Evolutionary conservation across 2,888 invertebrate genomes (phyloP), one percentile per base, ranked within the genome.

Genomic region (Archaeoteleia sp.): DNA sequence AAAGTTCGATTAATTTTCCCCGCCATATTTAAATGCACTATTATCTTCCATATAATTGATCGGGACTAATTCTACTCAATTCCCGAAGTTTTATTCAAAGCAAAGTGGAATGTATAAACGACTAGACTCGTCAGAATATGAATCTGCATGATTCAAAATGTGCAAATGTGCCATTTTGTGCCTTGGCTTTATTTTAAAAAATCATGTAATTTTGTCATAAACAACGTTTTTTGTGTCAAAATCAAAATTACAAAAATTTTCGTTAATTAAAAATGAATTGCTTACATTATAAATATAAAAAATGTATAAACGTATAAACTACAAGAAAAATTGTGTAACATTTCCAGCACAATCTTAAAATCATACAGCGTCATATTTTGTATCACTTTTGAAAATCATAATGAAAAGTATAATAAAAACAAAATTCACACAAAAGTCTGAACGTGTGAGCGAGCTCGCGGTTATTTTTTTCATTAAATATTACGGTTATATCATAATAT

Each of bases 371-470:
- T 67, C 67, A 62, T 62, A 67, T 62, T 54, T 37, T 35, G 39
- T 35, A n/a, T 40, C 29, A 45, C 23, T 13, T 9, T 46, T 67
- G 20, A 20, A 20, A 20, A 30, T 10, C 1, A 30, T 35, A 29
- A 29, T 17, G 8, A 43, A 29, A 43, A 42, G 12, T 10, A 43
- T 29, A 14, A 43, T 63, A 69, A 55, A 69, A 69, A 69, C 69
- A 61, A 69, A 65, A 69, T 60, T 43, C 69, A 69, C 69, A 65
- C 65, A n/a, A 69, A 65, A 53, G 23, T 69, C 17, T 35, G 61
- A 67, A 61, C 63, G 55, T 66, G 63, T 68, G 61, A 68, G 63
- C 67, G 71, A 68, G 48, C 62, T 63, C 60, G 65, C 60, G 65
- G 53, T 68, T 48, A 43, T 65, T 60, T 62, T 49, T 48, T 55